These are phyloP conservation scores for Tortricodes alternella DNA, from an alignment of 2,888 invertebrate genomes.

Conservation along the genomic window DNA sequence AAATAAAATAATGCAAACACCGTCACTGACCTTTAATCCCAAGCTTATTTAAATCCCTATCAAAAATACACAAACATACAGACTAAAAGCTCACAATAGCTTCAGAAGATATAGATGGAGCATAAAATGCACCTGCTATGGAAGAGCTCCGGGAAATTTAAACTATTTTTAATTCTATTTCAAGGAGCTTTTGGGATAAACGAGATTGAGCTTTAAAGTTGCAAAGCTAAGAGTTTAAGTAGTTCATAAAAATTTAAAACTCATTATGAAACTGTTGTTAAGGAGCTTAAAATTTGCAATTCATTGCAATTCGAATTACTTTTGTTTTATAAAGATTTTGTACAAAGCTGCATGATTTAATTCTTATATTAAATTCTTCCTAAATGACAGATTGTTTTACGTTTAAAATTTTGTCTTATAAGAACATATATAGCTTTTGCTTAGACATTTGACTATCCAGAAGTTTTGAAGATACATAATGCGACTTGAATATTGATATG, in stretches of 20 bases:
- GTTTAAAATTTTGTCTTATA: no score
- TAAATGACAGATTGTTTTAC: no score
- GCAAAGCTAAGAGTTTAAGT: conserved; percentile 2
- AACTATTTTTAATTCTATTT: conserved; percentile 7
- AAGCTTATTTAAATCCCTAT: background rate
- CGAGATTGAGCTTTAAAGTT: background rate
- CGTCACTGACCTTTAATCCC: background rate
- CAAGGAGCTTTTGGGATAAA: background rate
- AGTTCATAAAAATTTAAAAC: conserved; percentile 14
- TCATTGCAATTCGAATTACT: no score
- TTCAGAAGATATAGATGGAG: background rate
- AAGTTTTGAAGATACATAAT: no score
- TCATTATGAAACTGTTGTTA: conserved; percentile 1
- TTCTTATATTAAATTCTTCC: no score
- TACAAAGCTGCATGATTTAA: no score
- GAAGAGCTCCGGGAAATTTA: conserved; percentile 2
- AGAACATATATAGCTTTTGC: no score
- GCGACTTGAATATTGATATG: no score
- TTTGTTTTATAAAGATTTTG: no score
- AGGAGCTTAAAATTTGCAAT: conserved; percentile 1
- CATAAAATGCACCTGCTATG: background rate
- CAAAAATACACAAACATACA: conserved; percentile 9
- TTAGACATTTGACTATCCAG: no score
- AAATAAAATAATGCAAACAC: no score
- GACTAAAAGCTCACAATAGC: background rate